Evolutionary conservation across 2,888 invertebrate species (phyloP).

Genomic region (Sisyra nigra): DNA sequence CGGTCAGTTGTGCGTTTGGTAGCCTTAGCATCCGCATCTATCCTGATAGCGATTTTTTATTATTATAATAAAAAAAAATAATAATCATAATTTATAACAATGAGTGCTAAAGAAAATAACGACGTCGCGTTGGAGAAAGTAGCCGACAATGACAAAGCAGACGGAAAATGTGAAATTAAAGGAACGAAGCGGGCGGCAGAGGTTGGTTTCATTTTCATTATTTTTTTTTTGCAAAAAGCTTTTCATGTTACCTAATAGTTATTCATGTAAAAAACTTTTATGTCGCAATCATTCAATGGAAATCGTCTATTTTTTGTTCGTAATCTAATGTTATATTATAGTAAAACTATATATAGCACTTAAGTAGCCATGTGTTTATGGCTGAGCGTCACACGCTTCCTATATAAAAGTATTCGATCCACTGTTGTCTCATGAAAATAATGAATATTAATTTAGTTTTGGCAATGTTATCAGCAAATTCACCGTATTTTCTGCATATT

Average conservation of each 20-base stretch:
- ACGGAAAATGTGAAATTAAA: slow-evolving; percentile 69
- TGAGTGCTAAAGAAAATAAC: slow-evolving; percentile 75
- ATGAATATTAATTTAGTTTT: no score
- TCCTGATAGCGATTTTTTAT: slow-evolving; percentile 9
- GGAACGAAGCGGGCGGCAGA: slow-evolving; percentile 79
- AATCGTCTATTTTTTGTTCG: slow-evolving; percentile 9
- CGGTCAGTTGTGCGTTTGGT: slow-evolving; percentile 53
- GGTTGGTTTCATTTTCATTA: slow-evolving; percentile 38
- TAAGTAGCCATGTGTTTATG: no score
- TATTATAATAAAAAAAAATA: slow-evolving; percentile 9
- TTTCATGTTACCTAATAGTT: background rate
- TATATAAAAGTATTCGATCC: no score
- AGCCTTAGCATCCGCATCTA: slow-evolving; percentile 36
- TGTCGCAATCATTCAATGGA: background rate
- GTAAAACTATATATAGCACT: no score
- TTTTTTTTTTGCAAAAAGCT: slow-evolving; percentile 12
- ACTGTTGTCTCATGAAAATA: no score
- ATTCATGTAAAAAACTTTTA: background rate
- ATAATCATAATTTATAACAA: slow-evolving; percentile 28
- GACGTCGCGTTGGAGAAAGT: slow-evolving; percentile 75
- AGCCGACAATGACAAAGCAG: slow-evolving; percentile 60
- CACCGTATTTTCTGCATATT: slow-evolving; percentile 1
- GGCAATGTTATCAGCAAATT: background rate
- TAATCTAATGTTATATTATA: no score
- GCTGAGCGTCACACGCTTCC: no score